These are phyloP conservation scores for Nipponia nippon DNA, from an alignment of 2,113 vertebrate genomes.

Conservation along the genomic window DNA sequence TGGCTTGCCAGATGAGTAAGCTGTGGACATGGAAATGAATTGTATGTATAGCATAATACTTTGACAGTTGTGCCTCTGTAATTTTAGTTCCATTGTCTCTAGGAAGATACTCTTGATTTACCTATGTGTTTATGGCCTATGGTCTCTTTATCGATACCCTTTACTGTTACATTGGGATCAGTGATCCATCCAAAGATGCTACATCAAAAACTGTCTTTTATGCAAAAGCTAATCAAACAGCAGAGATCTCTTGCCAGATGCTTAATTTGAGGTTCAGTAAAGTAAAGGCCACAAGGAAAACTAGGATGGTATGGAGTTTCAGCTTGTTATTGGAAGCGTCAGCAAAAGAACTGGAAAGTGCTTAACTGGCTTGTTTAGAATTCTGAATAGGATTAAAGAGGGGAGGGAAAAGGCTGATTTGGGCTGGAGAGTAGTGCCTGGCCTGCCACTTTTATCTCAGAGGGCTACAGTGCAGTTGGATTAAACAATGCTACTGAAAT, in stretches of 20 bases:
- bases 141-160: neutral
- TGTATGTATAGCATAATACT: neutral
- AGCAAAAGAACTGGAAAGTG: neutral
- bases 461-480: fast-evolving
- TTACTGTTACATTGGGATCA: neutral
- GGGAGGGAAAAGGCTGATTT: neutral
- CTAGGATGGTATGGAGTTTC: neutral
- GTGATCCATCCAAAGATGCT: neutral
- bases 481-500: neutral
- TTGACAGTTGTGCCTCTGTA: neutral
- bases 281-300: neutral
- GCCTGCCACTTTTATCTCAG: neutral
- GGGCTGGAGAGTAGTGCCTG: neutral
- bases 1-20: neutral
- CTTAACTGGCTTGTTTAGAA: neutral
- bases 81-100: neutral
- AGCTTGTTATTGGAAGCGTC: neutral
- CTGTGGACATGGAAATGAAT: neutral
- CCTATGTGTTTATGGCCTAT: fast-evolving
- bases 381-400: neutral
- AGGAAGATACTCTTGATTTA: neutral
- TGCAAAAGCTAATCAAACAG: neutral
- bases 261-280: neutral
- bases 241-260: fast-evolving
- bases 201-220: neutral